Percentiles rank a stretch among this genome's conserved stretches.
These are phyloP conservation scores for Streptopelia turtur DNA, from an alignment of 2,797 vertebrate genomes.

Conservation along the genomic window DNA sequence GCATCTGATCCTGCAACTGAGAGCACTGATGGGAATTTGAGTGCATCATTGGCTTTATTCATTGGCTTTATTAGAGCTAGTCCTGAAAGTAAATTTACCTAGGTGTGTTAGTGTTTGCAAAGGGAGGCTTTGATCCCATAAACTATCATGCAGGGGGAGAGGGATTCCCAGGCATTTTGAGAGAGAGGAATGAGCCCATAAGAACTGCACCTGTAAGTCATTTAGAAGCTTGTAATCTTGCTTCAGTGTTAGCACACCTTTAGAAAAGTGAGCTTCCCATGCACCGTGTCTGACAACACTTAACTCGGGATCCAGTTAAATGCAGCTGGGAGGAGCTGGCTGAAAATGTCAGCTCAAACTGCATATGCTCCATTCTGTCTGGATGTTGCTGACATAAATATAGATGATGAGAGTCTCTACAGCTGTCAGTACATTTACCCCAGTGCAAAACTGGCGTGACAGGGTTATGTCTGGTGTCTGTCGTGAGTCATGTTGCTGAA, in stretches of 20 bases:
- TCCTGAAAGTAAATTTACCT: not conserved
- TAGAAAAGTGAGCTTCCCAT: not conserved
- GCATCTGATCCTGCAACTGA: slow-evolving; percentile 3
- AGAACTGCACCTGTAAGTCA: not conserved
- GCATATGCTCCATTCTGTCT: not conserved
- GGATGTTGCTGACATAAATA: slow-evolving; percentile 16
- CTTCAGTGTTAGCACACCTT: not conserved
- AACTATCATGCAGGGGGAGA: not conserved
- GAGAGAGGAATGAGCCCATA: not conserved
- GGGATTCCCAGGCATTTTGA: not conserved
- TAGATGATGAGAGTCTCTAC: not conserved
- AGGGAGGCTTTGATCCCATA: not conserved
- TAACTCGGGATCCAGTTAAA: not conserved
- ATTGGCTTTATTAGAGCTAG: not conserved
- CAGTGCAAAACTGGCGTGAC: not conserved
- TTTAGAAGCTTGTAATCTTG: not conserved
- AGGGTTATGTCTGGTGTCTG: not conserved
- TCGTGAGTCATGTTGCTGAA: not conserved
- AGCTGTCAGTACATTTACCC: not conserved
- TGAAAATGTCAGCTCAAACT: not conserved
- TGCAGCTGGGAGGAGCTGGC: not conserved
- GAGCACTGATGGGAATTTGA: not conserved
- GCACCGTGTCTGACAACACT: fast-evolving
- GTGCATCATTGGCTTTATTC: not conserved
- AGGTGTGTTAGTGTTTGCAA: not conserved